Base-by-base conservation (phyloP, 2,113 vertebrate genomes). In the Osmerus eperlanus region DNA sequence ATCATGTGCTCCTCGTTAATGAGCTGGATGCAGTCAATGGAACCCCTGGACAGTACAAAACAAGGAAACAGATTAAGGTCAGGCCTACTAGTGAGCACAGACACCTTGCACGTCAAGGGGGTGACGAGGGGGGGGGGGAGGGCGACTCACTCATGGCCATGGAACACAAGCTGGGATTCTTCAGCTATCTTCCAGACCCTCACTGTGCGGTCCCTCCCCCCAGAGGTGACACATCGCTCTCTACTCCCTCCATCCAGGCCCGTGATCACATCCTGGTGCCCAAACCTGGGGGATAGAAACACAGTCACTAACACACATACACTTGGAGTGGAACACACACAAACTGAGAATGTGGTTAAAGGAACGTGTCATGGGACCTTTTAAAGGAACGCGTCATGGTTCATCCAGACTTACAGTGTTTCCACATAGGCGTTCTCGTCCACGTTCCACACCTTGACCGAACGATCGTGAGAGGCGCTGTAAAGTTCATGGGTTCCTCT, bases 1-100 rank as follows among this genome's bases (percentile, higher is more conserved):
- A 97, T 89, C 94, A 99, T 96, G 83, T 98, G 94, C 65, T 98
- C 97, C 86, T 99, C 97, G 0, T 97, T 99, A 86, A 99, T 96
- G 19, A 99, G 94, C 85, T 98, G 96, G 70, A 99, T 83, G 36
- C 95, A 98, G 82, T 99, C 97, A 0, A 99, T 97, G 18, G 97
- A 99, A 53, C 96, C 94, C 73, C 97, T 99, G 0, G n/a, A 51
- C 36, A 60, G 11, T 70, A 67, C 32, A 79, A 8, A 59, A 65
- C 14, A 1, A 67, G 5, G 66, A 47, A 76, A 60, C 1, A 21
- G 13, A 55, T 19, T 66, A 63, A 7, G 19, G 7, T 23, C 9
- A 55, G 7, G 8, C 0, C 23, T 67, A 6, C 41, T 4, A 12
- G 28, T 8, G 4, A 15, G 21, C 8, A 15, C 1, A 2, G 9